These are phyloP conservation scores for Lasius fuliginosus DNA, from an alignment of 2,888 invertebrate genomes.

Conservation along the genomic window DNA sequence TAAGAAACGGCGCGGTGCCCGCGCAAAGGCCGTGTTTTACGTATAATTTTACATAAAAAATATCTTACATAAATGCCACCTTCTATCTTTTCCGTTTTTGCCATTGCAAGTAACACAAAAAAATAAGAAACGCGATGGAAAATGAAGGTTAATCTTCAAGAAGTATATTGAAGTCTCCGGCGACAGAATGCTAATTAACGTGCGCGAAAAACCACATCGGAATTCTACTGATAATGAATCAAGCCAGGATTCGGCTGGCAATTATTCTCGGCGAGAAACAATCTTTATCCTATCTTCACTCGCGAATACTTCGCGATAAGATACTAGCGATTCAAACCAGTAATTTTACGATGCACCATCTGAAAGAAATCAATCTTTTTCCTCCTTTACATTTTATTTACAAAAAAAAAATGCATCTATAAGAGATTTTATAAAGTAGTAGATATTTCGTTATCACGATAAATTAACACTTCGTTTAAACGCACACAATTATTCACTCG, in stretches of 20 bases:
- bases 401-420: not conserved
- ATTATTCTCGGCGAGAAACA: not conserved
- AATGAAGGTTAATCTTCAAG: not conserved
- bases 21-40: too few relatives aligned
- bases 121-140: not conserved
- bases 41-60: not conserved
- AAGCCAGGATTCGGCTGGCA: not conserved
- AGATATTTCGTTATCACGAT: not conserved
- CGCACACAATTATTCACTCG: not conserved
- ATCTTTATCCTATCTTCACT: slow-evolving; percentile 39
- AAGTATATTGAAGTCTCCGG: not conserved
- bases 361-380: not conserved
- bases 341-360: not conserved
- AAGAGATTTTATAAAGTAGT: not conserved
- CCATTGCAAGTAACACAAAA: not conserved
- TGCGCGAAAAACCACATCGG: slow-evolving; percentile 19
- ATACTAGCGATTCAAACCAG: not conserved
- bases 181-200: not conserved
- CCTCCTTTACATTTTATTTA: not conserved
- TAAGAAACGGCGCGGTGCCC: too few relatives aligned
- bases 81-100: slow-evolving; percentile 56
- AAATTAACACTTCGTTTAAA: not conserved
- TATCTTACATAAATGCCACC: slow-evolving; percentile 64
- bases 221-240: slow-evolving; percentile 15
- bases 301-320: slow-evolving; percentile 28